Evolutionary conservation across 2,888 invertebrate genomes (phyloP).

Genomic region (Nephrocerus scutellatus): DNA sequence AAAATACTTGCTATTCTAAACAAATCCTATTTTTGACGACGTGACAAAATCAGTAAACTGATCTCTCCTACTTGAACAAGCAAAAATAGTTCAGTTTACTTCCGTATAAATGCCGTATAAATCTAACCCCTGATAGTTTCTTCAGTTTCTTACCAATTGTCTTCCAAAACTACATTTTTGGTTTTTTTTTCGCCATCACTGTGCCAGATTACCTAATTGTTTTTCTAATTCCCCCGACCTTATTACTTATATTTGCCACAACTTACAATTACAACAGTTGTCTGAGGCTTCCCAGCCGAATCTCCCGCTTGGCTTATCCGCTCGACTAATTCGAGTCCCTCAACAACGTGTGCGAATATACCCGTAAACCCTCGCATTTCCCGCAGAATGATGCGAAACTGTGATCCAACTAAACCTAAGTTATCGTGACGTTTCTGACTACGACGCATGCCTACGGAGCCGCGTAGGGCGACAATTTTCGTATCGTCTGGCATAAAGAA

Average conservation of each 20-base stretch:
- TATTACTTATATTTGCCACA: conserved; percentile 69
- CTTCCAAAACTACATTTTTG: too few species aligned
- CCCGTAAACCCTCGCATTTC: conserved; percentile 79
- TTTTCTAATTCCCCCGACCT: too few species aligned
- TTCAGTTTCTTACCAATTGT: too few species aligned
- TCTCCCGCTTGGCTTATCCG: conserved; percentile 71
- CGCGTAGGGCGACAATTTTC: conserved; percentile 65
- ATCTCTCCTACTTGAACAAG: too few species aligned
- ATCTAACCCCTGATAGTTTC: too few species aligned
- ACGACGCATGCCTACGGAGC: conserved; percentile 74
- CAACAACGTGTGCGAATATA: conserved; percentile 73
- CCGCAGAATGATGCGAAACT: conserved; percentile 72
- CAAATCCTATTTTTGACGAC: too few species aligned
- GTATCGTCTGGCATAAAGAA: conserved; percentile 78
- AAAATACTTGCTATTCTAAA: too few species aligned
- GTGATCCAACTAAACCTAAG: conserved; percentile 75
- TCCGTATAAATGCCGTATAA: too few species aligned
- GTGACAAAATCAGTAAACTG: too few species aligned
- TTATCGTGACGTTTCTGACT: conserved; percentile 74
- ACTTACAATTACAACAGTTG: conserved; percentile 63
- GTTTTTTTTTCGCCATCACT: too few species aligned
- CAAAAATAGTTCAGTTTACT: too few species aligned
- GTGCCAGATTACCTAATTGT: too few species aligned
- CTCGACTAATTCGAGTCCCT: conserved; percentile 71
- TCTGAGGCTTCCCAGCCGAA: conserved; percentile 69